A percentile compares a stretch with the other conserved stretches of the same genome.
Evolutionary conservation across 2,113 vertebrate genomes (phyloP).

Genomic region (Hyperopisus bebe): DNA sequence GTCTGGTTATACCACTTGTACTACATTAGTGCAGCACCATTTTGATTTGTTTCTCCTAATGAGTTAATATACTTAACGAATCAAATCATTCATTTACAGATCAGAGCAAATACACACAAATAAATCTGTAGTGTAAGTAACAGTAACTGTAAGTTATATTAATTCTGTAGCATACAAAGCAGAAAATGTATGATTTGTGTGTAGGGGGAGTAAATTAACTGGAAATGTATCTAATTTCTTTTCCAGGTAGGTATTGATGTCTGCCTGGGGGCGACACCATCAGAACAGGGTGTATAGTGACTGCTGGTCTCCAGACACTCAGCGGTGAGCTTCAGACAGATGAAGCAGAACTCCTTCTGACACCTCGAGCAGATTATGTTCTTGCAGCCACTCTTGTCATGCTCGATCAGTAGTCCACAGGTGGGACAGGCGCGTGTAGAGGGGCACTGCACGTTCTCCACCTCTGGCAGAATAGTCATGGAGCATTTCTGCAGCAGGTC

Average conservation of each 20-base stretch:
- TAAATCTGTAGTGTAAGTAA: too few species aligned
- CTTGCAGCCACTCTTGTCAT: conserved; percentile 57
- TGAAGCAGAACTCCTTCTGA: conserved; percentile 61
- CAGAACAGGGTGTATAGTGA: conserved; percentile 47
- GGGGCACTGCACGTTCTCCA: conserved; percentile 53
- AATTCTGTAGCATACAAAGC: too few species aligned
- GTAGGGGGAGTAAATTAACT: too few species aligned
- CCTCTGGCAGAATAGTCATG: conserved; percentile 11
- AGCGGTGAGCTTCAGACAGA: conserved; percentile 54
- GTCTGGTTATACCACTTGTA: too few species aligned
- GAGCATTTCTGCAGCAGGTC: conserved; percentile 45
- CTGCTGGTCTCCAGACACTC: conserved; percentile 40
- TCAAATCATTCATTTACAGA: too few species aligned
- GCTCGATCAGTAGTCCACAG: conserved; percentile 30
- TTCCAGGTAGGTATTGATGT: conserved; percentile 51
- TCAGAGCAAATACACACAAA: too few species aligned
- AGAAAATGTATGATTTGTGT: too few species aligned
- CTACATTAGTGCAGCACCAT: too few species aligned
- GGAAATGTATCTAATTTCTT: conserved; percentile 9
- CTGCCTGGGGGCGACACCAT: conserved; percentile 54
- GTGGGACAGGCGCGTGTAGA: conserved; percentile 25
- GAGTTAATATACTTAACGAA: too few species aligned
- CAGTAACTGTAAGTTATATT: too few species aligned
- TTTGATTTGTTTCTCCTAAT: too few species aligned
- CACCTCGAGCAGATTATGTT: conserved; percentile 60